A percentile compares a stretch with the other conserved stretches of the same genome.
Conservation (phyloP, 2,113 vertebrate species). For the Piaya cayana region DNA sequence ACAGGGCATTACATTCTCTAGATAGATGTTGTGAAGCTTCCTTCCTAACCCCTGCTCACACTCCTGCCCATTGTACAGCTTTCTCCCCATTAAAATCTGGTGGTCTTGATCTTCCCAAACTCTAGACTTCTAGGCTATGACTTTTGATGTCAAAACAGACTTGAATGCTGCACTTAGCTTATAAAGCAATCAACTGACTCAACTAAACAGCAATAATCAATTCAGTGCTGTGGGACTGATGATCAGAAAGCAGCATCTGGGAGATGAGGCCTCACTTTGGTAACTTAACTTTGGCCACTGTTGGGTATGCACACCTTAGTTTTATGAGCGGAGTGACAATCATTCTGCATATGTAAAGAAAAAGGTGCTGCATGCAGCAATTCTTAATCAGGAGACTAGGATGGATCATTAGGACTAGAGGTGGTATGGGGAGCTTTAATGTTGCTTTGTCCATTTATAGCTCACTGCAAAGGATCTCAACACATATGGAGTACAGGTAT, state of each 20-base stretch:
- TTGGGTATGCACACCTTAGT: background rate
- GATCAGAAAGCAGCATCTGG: constrained; percentile 7
- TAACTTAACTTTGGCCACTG: background rate
- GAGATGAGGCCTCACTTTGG: constrained; percentile 7
- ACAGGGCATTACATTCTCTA: constrained; percentile 45
- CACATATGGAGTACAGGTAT: constrained; percentile 41
- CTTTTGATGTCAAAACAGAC: constrained; percentile 3
- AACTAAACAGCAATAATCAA: constrained; percentile 76
- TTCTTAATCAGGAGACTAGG: background rate
- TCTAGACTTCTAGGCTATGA: constrained; percentile 36
- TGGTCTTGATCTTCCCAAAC: constrained; percentile 41
- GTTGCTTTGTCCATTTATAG: constrained; percentile 60
- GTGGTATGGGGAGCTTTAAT: constrained; percentile 36
- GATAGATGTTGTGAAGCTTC: background rate
- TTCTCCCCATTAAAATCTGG: background rate
- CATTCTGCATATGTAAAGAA: constrained; percentile 27
- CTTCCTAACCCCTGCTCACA: background rate
- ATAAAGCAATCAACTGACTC: background rate
- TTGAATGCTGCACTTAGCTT: constrained; percentile 53
- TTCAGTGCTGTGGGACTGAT: constrained; percentile 55
- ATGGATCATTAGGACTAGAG: background rate
- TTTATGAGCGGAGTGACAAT: constrained; percentile 10
- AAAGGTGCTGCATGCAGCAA: constrained; percentile 30
- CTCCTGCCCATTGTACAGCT: background rate
- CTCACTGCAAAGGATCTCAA: constrained; percentile 31